Evolutionary conservation across 2,113 vertebrate genomes (phyloP), one percentile per base, ranked within the genome.

Genomic region (Hippocampus comes): DNA sequence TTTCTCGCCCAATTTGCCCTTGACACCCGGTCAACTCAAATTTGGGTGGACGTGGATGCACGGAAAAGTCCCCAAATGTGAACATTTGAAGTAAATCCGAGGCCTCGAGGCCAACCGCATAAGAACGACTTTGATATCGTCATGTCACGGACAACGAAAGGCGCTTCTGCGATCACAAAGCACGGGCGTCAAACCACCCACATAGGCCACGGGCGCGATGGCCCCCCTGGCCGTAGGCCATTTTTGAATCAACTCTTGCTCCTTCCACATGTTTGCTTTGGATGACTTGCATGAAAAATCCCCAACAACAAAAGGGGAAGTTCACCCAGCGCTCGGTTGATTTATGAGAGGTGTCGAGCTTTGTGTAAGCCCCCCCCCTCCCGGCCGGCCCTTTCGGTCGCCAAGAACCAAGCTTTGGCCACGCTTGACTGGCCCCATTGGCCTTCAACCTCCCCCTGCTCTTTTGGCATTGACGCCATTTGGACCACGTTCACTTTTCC

Each of bases 321-420:
- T 84, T 89, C 84, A 89, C 89, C 79, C 73, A 78, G 75, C 82
- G 79, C 73, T 89, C 74, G 60, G 38, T 78, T 91, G 91, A 92
- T 92, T 93, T 91, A 91, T 88, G 83, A 67, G 79, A 77, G 72
- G 71, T 84, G 87, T 81, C 61, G 42, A 82, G 86, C 84, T 85
- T 89, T 83, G 81, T 87, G 67, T 79, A 60, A 71, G 60, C 43
- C 80, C 67, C 83, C 84, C 71, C 78, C 30, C 30, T 5, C 30
- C 30, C 34, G 34, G 34, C 34, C 65, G 30, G 63, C 76, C 71
- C 67, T 63, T 78, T 80, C 10, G 42, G 69, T 72, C 71, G 60
- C 51, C 64, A 75, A 67, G 68, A 81, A 15, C 80, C 82, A 63
- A 64, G 73, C 78, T 81, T 83, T 70, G 69, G 78, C 60, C 78